Conservation (phyloP, 2,113 vertebrate species). For the Heterotis niloticus region DNA sequence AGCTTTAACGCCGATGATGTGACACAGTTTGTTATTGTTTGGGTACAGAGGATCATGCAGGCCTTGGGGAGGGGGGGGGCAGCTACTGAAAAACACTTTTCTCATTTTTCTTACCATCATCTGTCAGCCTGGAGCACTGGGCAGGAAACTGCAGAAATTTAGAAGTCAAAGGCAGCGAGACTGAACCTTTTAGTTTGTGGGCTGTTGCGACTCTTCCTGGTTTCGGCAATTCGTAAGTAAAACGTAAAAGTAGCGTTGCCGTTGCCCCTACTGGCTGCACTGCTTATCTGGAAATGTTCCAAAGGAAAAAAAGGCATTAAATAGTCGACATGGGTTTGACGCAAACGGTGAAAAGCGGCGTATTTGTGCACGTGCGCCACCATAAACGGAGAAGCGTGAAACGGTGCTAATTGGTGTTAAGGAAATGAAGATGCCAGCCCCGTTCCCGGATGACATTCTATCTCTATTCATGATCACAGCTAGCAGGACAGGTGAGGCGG, state of each 20-base stretch:
- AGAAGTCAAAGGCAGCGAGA: conserved; percentile 64
- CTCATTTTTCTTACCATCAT: conserved; percentile 69
- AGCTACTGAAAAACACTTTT: conserved; percentile 68
- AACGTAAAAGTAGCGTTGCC: no score
- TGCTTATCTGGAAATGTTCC: no score
- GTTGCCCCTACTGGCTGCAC: no score
- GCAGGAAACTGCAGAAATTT: conserved; percentile 68
- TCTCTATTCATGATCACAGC: conserved; percentile 74
- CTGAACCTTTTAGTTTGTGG: conserved; percentile 62
- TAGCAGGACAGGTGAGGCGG: conserved; percentile 72
- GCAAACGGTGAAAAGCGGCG: no score
- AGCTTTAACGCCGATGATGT: conserved; percentile 62
- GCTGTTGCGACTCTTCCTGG: conserved; percentile 27
- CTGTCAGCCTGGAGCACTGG: conserved; percentile 68
- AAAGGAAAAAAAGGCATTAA: no score
- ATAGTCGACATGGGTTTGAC: no score
- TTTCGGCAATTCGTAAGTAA: conserved; percentile 26
- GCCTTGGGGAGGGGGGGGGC: conserved; percentile 57
- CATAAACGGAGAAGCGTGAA: neutral
- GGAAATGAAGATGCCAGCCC: conserved; percentile 3
- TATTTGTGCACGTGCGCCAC: conserved; percentile 23
- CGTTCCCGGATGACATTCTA: conserved; percentile 65
- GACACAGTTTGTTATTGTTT: conserved; percentile 64
- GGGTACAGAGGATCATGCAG: conserved; percentile 62
- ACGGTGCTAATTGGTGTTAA: no score